Conservation (phyloP, 2,888 invertebrate genomes). For the Andrena flavipes region DNA sequence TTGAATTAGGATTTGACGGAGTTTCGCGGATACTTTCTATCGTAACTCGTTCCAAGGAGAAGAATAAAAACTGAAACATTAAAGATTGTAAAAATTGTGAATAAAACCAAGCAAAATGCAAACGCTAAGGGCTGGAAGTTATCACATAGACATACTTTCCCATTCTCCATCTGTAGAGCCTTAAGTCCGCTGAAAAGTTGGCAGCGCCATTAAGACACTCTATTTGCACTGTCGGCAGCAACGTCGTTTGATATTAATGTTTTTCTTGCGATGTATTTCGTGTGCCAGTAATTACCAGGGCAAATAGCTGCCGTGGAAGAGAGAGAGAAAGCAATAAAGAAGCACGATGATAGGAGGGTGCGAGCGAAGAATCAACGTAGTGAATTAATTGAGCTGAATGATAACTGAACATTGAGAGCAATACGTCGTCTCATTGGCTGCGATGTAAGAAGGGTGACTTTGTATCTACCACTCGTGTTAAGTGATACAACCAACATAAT, state of each 20-base stretch:
- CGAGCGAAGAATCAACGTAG: slow-evolving; percentile 51
- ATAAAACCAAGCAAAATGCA: slow-evolving; percentile 47
- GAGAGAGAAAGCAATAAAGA: slow-evolving; percentile 50
- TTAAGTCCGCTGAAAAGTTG: slow-evolving; percentile 76
- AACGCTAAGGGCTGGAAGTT: slow-evolving; percentile 52
- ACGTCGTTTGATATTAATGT: slow-evolving; percentile 82
- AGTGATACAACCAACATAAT: too few relatives aligned
- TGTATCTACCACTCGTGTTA: not conserved
- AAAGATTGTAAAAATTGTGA: slow-evolving; percentile 25
- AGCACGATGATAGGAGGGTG: slow-evolving; percentile 32
- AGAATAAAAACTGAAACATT: not conserved
- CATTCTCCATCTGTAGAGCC: slow-evolving; percentile 54
- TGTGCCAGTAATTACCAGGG: slow-evolving; percentile 79
- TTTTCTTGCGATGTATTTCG: slow-evolving; percentile 81
- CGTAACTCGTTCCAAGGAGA: not conserved
- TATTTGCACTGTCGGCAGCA: slow-evolving; percentile 80
- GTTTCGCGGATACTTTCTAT: too few relatives aligned
- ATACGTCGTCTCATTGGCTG: not conserved
- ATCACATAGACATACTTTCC: slow-evolving; percentile 55
- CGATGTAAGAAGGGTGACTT: not conserved
- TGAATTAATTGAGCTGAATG: slow-evolving; percentile 58
- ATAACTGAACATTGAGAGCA: slow-evolving; percentile 29
- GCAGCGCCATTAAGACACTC: slow-evolving; percentile 79
- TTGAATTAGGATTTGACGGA: too few relatives aligned
- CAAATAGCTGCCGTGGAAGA: slow-evolving; percentile 72